These are phyloP conservation scores for Tetropium fuscum DNA, from an alignment of 2,888 invertebrate genomes.

Conservation along the genomic window DNA sequence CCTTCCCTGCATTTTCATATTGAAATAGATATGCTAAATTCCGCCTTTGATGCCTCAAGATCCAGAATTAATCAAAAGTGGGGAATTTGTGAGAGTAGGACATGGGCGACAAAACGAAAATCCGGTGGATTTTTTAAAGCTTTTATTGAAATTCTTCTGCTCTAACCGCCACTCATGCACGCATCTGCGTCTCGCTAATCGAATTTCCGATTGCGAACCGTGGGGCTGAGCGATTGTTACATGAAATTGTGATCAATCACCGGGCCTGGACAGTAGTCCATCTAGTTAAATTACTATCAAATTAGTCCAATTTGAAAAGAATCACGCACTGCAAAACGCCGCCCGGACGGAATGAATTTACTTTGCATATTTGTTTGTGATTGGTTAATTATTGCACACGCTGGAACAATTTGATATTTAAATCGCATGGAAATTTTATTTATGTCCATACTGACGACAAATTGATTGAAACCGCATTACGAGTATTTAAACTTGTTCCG, in stretches of 20 bases:
- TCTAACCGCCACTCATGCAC: constrained; percentile 34
- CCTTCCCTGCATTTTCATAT: constrained; percentile 12
- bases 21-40: constrained; percentile 28
- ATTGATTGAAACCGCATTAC: constrained; percentile 3
- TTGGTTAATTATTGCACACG: constrained; percentile 22
- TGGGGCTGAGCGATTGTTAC: constrained; percentile 23
- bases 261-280: constrained; percentile 29
- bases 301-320: constrained; percentile 40
- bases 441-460: not conserved
- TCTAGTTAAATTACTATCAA: constrained; percentile 29
- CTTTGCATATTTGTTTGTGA: constrained; percentile 22
- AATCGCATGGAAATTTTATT: constrained; percentile 18
- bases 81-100: constrained; percentile 47
- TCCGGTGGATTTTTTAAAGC: constrained; percentile 47
- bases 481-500: too few species aligned
- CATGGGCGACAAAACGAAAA: constrained; percentile 48
- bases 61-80: constrained; percentile 44
- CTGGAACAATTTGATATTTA: constrained; percentile 13
- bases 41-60: constrained; percentile 29
- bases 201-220: constrained; percentile 35
- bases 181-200: constrained; percentile 38
- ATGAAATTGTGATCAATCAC: constrained; percentile 42
- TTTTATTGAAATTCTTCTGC: constrained; percentile 50
- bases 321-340: constrained; percentile 30
- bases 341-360: constrained; percentile 12